Evolutionary conservation across 2,888 invertebrate genomes (phyloP).

Genomic region (Dynastes hyllus): DNA sequence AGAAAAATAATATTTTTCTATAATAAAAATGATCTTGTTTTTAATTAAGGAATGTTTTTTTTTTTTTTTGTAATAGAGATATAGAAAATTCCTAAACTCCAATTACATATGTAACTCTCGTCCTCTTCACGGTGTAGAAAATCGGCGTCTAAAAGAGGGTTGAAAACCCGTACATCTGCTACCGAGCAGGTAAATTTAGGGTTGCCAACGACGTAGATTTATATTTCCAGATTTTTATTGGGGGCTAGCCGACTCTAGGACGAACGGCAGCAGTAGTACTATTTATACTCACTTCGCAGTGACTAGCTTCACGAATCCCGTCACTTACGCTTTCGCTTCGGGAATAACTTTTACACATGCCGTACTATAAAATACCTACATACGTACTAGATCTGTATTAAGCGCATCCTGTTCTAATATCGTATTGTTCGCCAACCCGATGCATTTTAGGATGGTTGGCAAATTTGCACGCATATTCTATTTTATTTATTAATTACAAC

Average conservation of each 20-base stretch:
- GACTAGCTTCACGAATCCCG: background rate
- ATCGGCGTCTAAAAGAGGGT: slow-evolving; percentile 15
- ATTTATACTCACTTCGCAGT: slow-evolving; percentile 12
- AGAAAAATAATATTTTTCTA: too few species aligned
- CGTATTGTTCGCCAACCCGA: slow-evolving; percentile 1
- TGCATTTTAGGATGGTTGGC: background rate
- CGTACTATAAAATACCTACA: too few species aligned
- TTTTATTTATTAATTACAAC: background rate
- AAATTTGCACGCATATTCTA: background rate
- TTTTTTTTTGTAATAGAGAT: too few species aligned
- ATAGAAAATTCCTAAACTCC: too few species aligned
- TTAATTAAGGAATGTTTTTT: too few species aligned
- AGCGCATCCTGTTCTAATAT: background rate
- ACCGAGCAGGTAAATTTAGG: slow-evolving; percentile 41
- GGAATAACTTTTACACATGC: slow-evolving; percentile 3
- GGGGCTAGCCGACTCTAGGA: slow-evolving; percentile 13
- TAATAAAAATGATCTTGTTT: too few species aligned
- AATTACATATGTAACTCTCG: too few species aligned
- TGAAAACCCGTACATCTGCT: slow-evolving; percentile 42
- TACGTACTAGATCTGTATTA: too few species aligned
- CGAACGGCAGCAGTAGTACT: background rate
- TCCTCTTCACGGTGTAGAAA: slow-evolving; percentile 7
- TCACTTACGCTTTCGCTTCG: background rate
- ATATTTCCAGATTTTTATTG: slow-evolving; percentile 39
- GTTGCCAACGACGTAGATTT: slow-evolving; percentile 12